Percentiles rank a stretch among this genome's conserved stretches.
These are phyloP conservation scores for Tachina fera DNA, from an alignment of 2,888 invertebrate genomes.

Conservation along the genomic window DNA sequence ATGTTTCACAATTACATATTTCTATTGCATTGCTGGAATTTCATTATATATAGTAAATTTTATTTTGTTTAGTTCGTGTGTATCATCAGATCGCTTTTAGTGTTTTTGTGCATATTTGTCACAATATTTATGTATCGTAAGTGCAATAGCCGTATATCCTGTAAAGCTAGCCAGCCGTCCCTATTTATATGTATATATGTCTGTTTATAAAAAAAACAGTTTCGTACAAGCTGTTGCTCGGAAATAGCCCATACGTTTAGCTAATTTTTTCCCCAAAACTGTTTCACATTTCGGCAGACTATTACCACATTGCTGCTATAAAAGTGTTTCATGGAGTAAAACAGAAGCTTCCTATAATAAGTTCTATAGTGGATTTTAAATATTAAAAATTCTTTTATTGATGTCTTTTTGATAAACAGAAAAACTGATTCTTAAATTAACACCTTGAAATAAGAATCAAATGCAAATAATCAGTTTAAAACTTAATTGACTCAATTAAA, in stretches of 20 bases:
- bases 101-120: conserved; percentile 66
- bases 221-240: conserved; percentile 70
- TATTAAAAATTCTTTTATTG: not conserved
- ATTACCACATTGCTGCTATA: conserved; percentile 31
- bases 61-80: conserved; percentile 2
- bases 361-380: not conserved
- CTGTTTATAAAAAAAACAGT: conserved; percentile 23
- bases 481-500: too few species aligned
- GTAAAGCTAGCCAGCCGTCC: conserved; percentile 62
- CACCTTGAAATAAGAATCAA: too few species aligned
- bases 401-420: too few species aligned
- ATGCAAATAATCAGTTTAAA: too few species aligned
- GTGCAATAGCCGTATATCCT: conserved; percentile 71
- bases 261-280: conserved; percentile 46
- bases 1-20: not conserved
- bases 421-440: too few species aligned
- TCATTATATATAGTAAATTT: not conserved
- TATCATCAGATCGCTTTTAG: conserved; percentile 32
- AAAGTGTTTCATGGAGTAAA: not conserved
- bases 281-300: conserved; percentile 49
- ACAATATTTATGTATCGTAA: conserved; percentile 70
- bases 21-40: not conserved
- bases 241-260: conserved; percentile 67
- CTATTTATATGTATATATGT: conserved; percentile 30
- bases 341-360: conserved; percentile 15